A percentile compares a stretch with the other conserved stretches of the same genome.
These are phyloP conservation scores for Amaurobius ferox DNA, from an alignment of 2,888 invertebrate genomes.

Conservation along the genomic window DNA sequence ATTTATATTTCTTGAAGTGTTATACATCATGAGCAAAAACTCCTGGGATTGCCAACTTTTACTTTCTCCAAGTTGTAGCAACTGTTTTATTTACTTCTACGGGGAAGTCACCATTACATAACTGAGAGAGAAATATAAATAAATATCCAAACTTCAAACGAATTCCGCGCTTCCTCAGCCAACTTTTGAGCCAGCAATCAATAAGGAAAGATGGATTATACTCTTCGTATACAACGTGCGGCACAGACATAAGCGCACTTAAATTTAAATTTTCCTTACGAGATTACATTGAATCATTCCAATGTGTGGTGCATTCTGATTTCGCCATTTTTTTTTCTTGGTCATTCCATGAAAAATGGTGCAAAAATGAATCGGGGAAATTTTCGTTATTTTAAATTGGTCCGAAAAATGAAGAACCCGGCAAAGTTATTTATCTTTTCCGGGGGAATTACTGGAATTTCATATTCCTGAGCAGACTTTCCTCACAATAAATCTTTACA, in stretches of 20 bases:
- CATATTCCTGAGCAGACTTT: neutral
- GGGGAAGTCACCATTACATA: neutral
- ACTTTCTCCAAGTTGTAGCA: too few species aligned
- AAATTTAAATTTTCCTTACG: neutral
- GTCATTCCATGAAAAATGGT: neutral
- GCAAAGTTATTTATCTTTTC: conserved; percentile 1
- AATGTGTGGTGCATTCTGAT: neutral
- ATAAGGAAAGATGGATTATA: neutral
- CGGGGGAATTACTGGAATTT: neutral
- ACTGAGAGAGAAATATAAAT: neutral
- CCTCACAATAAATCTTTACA: conserved; percentile 5
- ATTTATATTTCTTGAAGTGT: too few species aligned
- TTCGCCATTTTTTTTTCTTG: neutral
- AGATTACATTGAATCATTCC: neutral
- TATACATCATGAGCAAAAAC: too few species aligned
- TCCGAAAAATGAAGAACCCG: neutral
- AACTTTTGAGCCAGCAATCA: neutral
- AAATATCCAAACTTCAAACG: neutral
- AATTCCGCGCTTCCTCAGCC: neutral
- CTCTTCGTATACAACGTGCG: neutral
- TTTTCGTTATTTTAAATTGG: conserved; percentile 5
- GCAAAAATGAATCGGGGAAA: neutral
- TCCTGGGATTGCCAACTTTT: too few species aligned
- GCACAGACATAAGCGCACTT: neutral
- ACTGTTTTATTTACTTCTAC: neutral